Evolutionary conservation across 2,888 invertebrate species (phyloP).

Genomic region (Diarsia mendica): DNA sequence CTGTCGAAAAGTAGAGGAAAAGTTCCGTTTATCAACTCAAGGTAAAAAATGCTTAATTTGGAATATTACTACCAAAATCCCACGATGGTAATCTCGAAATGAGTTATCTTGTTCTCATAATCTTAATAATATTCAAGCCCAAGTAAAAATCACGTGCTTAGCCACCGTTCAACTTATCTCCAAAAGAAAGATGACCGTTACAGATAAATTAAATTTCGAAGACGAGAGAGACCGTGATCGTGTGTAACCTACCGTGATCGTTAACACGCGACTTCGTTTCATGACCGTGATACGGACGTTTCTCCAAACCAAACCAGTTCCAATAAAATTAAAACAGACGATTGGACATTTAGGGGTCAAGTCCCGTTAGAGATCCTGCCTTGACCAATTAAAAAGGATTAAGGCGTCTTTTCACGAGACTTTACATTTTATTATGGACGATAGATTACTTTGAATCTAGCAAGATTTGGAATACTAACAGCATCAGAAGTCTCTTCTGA

Average conservation of each 20-base stretch:
- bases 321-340: conserved; percentile 61
- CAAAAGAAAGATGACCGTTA: conserved; percentile 12
- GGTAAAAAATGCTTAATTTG: background rate
- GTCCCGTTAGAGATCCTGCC: conserved; percentile 74
- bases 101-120: background rate
- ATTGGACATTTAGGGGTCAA: conserved; percentile 62
- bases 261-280: conserved; percentile 52
- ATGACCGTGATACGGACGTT: conserved; percentile 54
- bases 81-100: background rate
- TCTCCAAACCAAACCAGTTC: conserved; percentile 65
- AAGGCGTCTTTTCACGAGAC: conserved; percentile 40
- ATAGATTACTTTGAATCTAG: background rate
- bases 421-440: background rate
- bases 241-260: conserved; percentile 28
- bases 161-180: conserved; percentile 4
- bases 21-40: background rate
- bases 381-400: conserved; percentile 75
- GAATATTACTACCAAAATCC: background rate
- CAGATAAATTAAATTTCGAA: conserved; percentile 35
- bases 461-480: background rate
- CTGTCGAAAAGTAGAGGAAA: background rate
- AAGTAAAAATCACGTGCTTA: background rate
- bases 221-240: conserved; percentile 17
- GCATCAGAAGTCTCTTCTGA: background rate
- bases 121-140: background rate